phyloP scores from a whole-genome alignment of 2,888 invertebrate genomes.

The Amphiduros pacificus region DNA sequence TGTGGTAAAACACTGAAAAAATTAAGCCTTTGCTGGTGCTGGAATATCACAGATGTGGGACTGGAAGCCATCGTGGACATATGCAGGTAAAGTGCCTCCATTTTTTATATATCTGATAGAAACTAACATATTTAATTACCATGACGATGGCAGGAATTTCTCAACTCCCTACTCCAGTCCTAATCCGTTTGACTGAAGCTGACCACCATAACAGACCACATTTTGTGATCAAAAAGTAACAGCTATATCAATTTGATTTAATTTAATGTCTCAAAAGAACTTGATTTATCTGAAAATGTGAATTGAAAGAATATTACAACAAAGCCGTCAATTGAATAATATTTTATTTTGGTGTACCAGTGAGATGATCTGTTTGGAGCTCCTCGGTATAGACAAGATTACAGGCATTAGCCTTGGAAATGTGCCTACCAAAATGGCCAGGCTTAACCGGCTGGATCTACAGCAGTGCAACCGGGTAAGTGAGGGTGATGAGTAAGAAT shows the following conservation, averaged over 20 bases:
- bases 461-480: slow-evolving; percentile 3
- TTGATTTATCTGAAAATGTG: not conserved
- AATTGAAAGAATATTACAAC: not conserved
- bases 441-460: not conserved
- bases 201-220: too few relatives aligned
- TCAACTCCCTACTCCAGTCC: too few relatives aligned
- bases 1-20: slow-evolving; percentile 36
- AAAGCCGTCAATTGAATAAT: not conserved
- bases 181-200: too few relatives aligned
- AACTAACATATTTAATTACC: too few relatives aligned
- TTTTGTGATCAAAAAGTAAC: too few relatives aligned
- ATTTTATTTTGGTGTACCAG: not conserved
- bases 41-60: slow-evolving; percentile 41
- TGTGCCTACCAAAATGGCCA: not conserved
- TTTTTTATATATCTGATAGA: too few relatives aligned
- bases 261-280: not conserved
- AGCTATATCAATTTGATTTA: too few relatives aligned
- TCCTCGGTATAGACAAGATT: not conserved
- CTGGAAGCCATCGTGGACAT: slow-evolving; percentile 36
- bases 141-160: too few relatives aligned
- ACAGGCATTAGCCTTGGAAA: not conserved
- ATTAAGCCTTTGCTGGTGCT: slow-evolving; percentile 42
- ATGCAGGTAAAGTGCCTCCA: too few relatives aligned
- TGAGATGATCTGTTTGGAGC: not conserved
- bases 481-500: not conserved